phyloP scores from a whole-genome alignment of 2,888 invertebrate genomes.

The Julus scandinavius region DNA sequence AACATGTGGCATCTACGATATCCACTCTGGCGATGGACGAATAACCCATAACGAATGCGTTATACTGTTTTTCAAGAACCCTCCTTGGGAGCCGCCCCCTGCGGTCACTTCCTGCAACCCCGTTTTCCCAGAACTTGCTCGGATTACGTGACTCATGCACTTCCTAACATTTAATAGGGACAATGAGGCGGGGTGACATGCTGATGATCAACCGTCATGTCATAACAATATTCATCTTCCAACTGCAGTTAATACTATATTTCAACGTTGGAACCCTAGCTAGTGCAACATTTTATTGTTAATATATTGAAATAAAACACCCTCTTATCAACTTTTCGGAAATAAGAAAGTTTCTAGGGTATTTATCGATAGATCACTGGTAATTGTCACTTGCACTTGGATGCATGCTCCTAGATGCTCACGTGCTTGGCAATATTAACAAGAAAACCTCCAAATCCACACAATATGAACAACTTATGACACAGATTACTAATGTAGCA shows the following conservation, averaged over 20 bases:
- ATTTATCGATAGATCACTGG: too few species aligned
- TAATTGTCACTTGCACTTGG: too few species aligned
- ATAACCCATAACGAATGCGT: conserved; percentile 2
- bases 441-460: too few species aligned
- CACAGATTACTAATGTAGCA: too few species aligned
- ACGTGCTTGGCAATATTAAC: too few species aligned
- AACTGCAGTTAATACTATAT: background rate
- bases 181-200: background rate
- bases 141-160: conserved; percentile 26
- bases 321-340: too few species aligned
- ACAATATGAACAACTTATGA: too few species aligned
- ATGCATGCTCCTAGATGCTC: too few species aligned
- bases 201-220: background rate
- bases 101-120: background rate
- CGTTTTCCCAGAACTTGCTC: background rate
- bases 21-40: background rate
- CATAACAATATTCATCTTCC: too few species aligned
- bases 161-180: background rate
- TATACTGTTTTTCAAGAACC: background rate
- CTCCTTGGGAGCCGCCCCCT: background rate
- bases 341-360: background rate
- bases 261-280: background rate
- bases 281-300: too few species aligned
- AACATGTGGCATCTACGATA: background rate
- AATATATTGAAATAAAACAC: too few species aligned